These are phyloP conservation scores for Drosophila algonquin DNA, from an alignment of 2,888 invertebrate species.

Conservation along the genomic window DNA sequence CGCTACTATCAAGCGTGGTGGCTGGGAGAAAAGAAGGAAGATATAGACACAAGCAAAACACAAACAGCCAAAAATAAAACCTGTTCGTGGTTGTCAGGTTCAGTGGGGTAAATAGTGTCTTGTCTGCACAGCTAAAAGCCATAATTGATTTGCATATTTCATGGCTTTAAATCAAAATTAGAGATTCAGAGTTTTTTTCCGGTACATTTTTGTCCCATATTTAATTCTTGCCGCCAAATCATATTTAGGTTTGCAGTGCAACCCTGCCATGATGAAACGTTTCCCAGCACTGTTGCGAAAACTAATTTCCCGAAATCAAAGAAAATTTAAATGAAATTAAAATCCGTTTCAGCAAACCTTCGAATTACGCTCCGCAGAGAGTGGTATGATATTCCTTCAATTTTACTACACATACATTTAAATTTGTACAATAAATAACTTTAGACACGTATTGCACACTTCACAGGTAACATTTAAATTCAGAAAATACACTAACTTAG, in stretches of 20 bases:
- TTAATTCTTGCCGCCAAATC: neutral
- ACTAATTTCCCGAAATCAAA: neutral
- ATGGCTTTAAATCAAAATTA: neutral
- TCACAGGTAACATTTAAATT: neutral
- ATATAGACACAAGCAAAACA: slow-evolving; percentile 13
- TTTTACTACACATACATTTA: slow-evolving; percentile 4
- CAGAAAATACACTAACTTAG: slow-evolving; percentile 2
- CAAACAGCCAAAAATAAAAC: slow-evolving; percentile 56
- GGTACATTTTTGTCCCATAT: neutral
- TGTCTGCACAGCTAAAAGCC: neutral
- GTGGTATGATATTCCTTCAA: neutral
- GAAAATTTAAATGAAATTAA: neutral
- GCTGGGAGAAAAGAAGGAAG: neutral
- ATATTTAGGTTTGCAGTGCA: neutral
- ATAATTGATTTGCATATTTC: neutral
- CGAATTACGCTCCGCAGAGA: neutral
- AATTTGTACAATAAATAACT: slow-evolving; percentile 32
- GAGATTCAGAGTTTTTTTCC: neutral
- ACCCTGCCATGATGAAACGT: neutral
- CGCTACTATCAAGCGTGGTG: slow-evolving; percentile 6
- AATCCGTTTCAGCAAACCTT: neutral
- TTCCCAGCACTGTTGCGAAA: neutral
- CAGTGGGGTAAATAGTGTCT: neutral
- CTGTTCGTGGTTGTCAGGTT: slow-evolving; percentile 23
- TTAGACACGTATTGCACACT: slow-evolving; percentile 23